phyloP scores from a whole-genome alignment of 2,113 vertebrate genomes.

The Sylvilagus bachmani region DNA sequence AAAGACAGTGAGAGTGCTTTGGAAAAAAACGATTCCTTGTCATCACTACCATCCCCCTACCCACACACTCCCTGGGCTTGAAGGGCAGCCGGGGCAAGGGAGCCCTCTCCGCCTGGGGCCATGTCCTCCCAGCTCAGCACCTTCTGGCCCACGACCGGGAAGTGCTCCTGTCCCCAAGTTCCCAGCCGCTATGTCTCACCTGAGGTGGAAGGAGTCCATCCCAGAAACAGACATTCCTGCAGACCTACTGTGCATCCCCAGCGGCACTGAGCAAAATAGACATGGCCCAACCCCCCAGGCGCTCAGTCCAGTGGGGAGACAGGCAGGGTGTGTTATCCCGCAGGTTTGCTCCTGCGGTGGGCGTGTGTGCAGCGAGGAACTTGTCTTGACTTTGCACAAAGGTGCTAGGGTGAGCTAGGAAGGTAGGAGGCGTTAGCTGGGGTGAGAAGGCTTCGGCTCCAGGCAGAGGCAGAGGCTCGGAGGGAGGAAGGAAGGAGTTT shows the following conservation, averaged over 20 bases:
- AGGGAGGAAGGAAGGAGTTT: not conserved
- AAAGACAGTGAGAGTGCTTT: not conserved
- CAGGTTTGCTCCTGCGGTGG: rapidly evolving
- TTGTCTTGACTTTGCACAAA: not conserved
- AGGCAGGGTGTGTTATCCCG: not conserved
- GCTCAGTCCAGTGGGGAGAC: not conserved
- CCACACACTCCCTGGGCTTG: rapidly evolving
- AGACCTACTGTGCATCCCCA: not conserved
- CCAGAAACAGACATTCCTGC: not conserved
- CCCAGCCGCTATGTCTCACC: too few species aligned
- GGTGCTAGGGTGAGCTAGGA: not conserved
- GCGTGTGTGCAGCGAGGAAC: too few species aligned
- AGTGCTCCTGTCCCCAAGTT: not conserved
- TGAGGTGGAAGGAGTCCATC: not conserved
- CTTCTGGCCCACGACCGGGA: rapidly evolving
- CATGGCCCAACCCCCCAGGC: not conserved
- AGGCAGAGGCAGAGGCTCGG: not conserved
- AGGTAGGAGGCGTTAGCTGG: not conserved
- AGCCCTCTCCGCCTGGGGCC: not conserved
- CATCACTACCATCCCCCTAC: too few species aligned
- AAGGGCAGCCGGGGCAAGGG: not conserved
- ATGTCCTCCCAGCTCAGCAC: not conserved
- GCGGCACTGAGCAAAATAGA: not conserved
- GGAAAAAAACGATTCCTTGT: not conserved
- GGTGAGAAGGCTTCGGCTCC: rapidly evolving